Base-by-base conservation (phyloP, 2,888 invertebrate species). In the Rhagophthalmus giganteus region DNA sequence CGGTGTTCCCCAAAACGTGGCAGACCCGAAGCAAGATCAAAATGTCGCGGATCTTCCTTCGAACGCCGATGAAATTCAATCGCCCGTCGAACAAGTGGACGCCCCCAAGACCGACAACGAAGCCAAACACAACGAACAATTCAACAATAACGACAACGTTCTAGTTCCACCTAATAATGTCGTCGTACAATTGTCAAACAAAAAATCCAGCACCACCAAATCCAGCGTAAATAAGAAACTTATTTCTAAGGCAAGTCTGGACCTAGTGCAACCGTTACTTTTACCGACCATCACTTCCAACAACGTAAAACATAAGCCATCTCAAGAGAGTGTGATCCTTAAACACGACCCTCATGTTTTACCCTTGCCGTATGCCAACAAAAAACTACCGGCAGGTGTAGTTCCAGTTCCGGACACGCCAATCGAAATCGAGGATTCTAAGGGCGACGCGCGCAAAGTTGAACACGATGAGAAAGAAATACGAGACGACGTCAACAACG, bases 211-310 rank as follows among this genome's bases (percentile, higher is more conserved):
- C 61, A 26, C 62, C 1, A 55, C 64, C 3, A 57, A 58, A 40
- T 46, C 44, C 30, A 49, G 56, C 53, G 7, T 58, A 42, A 41
- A 20, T n/a, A 39, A 34, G 15, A 37, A 26, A 54, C 51, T 33
- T 2, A 57, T 61, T 4, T 68, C 70, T 1, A 62, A 64, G 44
- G 66, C 60, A 2, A 63, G 57, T 47, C 58, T 71, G 39, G 63
- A 67, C 54, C 61, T 62, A 16, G 70, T 67, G 11, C 61, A 63
- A 50, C 72, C 74, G 1, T 58, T 71, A 20, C 58, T 62, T 31
- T 14, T 64, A 11, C 71, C 71, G 13, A 70, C 66, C 4, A 65
- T 67, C 35, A 70, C 68, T 10, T 70, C 69, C 4, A 68, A 67
- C 45, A 69, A 64, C 9, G 45, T 55, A 30, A 71, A 63, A 42